Evolutionary conservation across 2,113 vertebrate species (phyloP), one percentile per base, ranked within the genome.

Genomic region (Anguilla japonica): DNA sequence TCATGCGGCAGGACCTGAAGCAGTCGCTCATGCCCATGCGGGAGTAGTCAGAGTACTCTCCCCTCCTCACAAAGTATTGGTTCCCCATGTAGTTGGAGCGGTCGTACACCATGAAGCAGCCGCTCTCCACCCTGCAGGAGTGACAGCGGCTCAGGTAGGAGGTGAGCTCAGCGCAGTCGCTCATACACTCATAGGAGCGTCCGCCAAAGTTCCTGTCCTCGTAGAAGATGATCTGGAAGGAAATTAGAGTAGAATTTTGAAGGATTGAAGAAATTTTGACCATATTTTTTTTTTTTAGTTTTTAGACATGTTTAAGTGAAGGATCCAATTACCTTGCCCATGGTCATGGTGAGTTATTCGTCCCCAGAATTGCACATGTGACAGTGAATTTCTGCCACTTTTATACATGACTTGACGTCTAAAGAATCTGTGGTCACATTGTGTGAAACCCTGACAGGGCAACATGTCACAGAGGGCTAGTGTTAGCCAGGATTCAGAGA

Each of bases 1-100:
- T 95, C 92, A 94, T 91, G 80, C 92, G 92, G 90, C 95, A 95
- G 87, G 95, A 96, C 82, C 93, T 93, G 90, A 96, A 93, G 90
- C 80, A 85, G 85, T 95, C 95, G 20, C 57, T 88, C 67, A 80
- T 79, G 78, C 87, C 82, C 60, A 85, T 86, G 18, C 81, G 82
- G 20, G 43, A 26, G 89, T 94, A 95, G 91, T 95, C 95, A 18
- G 94, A 91, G 88, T 95, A 95, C 81, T 95, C 94, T 26, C 95
- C 94, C 89, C 90, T 94, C 87, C 78, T 93, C 89, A 95, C 91
- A 87, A 94, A 89, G 75, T 88, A 90, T 89, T 94, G 91, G 87
- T 92, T 93, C 9, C 94, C 94, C 88, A 93, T 93, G 92, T 83
- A 96, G 93, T 95, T 95, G 57, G 92, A 79, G 1, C 92, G 93